Evolutionary conservation across 2,888 invertebrate genomes (phyloP).

Genomic region (Nebria brevicollis): DNA sequence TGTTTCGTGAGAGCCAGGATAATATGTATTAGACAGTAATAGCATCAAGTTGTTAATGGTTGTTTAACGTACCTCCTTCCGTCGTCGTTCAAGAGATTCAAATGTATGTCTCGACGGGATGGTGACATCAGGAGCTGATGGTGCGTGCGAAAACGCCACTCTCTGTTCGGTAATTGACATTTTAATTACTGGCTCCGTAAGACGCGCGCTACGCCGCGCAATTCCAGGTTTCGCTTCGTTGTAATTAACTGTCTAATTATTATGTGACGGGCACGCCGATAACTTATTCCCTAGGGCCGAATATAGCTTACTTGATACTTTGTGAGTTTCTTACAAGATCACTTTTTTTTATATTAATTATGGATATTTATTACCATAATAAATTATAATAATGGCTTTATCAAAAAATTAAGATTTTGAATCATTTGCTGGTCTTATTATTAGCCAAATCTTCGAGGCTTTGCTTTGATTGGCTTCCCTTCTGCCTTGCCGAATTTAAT

Average conservation of each 20-base stretch:
- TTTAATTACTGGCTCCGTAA: constrained; percentile 15
- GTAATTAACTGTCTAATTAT: constrained; percentile 24
- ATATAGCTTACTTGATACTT: neutral
- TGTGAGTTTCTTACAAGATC: neutral
- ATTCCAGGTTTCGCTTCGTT: neutral
- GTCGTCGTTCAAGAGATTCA: neutral
- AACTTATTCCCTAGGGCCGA: neutral
- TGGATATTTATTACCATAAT: neutral
- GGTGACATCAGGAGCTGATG: neutral
- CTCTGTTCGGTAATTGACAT: constrained; percentile 19
- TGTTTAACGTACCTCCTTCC: neutral
- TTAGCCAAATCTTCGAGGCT: too few relatives aligned
- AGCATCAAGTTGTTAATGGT: neutral
- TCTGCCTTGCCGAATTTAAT: too few relatives aligned
- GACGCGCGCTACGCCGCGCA: constrained; percentile 1
- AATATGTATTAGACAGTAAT: neutral
- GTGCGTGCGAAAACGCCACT: neutral
- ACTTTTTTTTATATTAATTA: neutral
- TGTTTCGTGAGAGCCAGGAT: neutral
- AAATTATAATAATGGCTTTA: neutral
- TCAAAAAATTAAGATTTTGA: too few relatives aligned
- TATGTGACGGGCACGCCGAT: constrained; percentile 12
- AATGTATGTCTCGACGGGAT: constrained; percentile 25
- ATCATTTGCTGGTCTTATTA: too few relatives aligned
- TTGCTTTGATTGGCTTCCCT: too few relatives aligned